Conservation (phyloP, 23 tunicate genomes). For the Botrylloides violaceus region DNA sequence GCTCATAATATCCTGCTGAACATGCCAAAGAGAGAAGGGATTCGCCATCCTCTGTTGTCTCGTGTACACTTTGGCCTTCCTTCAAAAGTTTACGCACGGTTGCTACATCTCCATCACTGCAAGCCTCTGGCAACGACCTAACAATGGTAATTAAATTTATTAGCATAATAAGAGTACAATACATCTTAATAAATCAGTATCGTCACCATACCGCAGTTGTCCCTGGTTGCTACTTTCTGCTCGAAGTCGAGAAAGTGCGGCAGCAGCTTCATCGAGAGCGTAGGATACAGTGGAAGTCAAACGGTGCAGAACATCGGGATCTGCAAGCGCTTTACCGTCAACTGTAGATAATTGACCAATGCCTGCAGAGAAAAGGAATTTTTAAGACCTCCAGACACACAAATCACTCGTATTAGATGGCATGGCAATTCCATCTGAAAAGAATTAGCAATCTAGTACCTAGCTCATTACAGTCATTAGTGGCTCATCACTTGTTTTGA, state of each 20-base stretch:
- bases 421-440: too few relatives aligned
- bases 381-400: too few relatives aligned
- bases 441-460: too few relatives aligned
- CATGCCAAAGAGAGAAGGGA: conserved; percentile 81
- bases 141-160: too few relatives aligned
- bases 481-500: too few relatives aligned
- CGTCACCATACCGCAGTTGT: neutral
- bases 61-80: conserved; percentile 82
- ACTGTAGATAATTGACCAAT: conserved; percentile 84
- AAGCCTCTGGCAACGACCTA: conserved; percentile 84
- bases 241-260: conserved; percentile 18
- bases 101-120: conserved; percentile 82
- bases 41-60: conserved; percentile 94
- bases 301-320: conserved; percentile 71
- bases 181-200: too few relatives aligned
- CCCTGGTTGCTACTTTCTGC: neutral
- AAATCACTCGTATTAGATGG: too few relatives aligned
- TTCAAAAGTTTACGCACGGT: conserved; percentile 58
- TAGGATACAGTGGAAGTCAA: conserved; percentile 77
- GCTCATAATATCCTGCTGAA: conserved; percentile 85
- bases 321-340: conserved; percentile 92
- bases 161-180: too few relatives aligned
- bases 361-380: conserved; percentile 32
- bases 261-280: conserved; percentile 91
- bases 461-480: too few relatives aligned